Conservation (phyloP, 92 coral and sea anemone species). For the Virgularia gustaviana region DNA sequence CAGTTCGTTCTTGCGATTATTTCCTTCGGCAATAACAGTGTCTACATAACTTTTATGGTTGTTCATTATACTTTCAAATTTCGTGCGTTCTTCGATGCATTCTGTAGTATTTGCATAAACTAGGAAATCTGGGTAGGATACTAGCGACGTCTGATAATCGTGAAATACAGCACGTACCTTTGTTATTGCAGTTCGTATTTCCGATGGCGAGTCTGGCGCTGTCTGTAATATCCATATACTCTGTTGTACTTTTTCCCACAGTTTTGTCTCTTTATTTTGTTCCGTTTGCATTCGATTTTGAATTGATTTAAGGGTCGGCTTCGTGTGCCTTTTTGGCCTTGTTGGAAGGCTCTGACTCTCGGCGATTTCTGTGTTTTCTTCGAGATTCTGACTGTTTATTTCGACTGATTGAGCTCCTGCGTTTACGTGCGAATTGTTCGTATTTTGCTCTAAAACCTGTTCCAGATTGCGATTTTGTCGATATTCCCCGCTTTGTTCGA, state of each 20-base stretch:
- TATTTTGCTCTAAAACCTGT: conserved; percentile 12
- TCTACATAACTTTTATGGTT: conserved; percentile 26
- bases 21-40: conserved; percentile 29
- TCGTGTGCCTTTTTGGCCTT: conserved; percentile 1
- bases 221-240: not conserved
- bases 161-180: conserved; percentile 19
- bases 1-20: conserved; percentile 31
- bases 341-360: not conserved
- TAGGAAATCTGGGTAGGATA: conserved; percentile 2
- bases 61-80: conserved; percentile 3
- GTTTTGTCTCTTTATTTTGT: not conserved
- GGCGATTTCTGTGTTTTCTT: not conserved
- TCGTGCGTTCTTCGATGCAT: conserved; percentile 1
- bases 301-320: conserved; percentile 1
- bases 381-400: not conserved
- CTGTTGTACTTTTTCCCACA: not conserved
- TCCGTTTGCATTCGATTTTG: conserved; percentile 6
- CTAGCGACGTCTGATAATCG: not conserved
- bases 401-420: not conserved
- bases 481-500: conserved; percentile 8
- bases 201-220: conserved; percentile 3
- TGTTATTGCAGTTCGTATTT: conserved; percentile 20
- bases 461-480: not conserved
- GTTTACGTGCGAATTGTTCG: conserved; percentile 7
- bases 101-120: not conserved